phyloP scores from a whole-genome alignment of 2,113 vertebrate genomes.

The Erythrocercus mccallii region DNA sequence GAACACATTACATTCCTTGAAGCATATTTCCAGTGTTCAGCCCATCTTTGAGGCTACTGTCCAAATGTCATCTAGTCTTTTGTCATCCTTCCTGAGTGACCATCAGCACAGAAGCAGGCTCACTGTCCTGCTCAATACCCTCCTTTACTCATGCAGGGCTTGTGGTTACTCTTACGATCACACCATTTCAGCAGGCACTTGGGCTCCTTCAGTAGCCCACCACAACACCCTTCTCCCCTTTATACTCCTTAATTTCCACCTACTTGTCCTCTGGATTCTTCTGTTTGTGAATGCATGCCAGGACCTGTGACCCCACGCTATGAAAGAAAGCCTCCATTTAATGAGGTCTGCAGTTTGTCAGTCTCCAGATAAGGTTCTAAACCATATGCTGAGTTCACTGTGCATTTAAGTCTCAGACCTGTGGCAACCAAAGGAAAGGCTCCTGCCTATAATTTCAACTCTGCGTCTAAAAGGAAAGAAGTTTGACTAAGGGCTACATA shows the following conservation, averaged over 20 bases:
- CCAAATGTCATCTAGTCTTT: not conserved
- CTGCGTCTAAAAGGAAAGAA: not conserved
- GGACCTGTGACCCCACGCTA: not conserved
- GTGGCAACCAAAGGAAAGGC: not conserved
- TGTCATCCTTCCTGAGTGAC: not conserved
- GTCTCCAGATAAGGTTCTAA: not conserved
- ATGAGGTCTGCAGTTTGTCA: not conserved
- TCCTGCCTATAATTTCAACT: not conserved
- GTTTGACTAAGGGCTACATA: not conserved
- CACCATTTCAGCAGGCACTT: not conserved
- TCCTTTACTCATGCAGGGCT: not conserved
- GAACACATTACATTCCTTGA: not conserved
- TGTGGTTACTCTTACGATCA: not conserved
- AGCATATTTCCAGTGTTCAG: not conserved
- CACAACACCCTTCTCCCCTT: not conserved
- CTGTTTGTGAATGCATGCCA: not conserved
- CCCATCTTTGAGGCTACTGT: not conserved
- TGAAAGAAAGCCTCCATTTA: not conserved
- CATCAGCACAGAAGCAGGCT: not conserved
- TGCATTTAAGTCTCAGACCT: not conserved
- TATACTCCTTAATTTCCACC: not conserved
- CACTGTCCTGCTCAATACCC: not conserved
- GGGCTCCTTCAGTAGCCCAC: not conserved
- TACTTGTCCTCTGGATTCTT: not conserved
- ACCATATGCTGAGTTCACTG: accelerated